These are phyloP conservation scores for Esox masquinongy DNA, from an alignment of 2,797 vertebrate species.

Conservation along the genomic window DNA sequence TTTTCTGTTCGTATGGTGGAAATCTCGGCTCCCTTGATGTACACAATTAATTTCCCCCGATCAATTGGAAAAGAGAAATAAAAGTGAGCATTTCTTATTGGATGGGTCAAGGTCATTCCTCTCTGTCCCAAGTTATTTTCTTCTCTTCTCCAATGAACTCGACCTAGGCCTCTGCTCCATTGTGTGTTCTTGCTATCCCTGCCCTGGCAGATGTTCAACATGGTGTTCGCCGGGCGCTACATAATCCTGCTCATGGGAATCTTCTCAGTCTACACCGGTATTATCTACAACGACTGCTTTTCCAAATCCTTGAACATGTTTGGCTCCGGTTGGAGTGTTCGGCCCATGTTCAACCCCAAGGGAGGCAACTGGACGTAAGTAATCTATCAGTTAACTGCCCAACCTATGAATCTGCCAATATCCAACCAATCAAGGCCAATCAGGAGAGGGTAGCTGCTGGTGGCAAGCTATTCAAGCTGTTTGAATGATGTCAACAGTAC, in stretches of 20 bases:
- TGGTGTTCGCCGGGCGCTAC: constrained; percentile 94
- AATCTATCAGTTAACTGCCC: background rate
- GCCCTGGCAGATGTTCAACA: constrained; percentile 88
- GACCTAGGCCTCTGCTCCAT: background rate
- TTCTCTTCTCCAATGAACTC: background rate
- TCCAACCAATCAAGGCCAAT: background rate
- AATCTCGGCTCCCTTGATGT: too few relatives aligned
- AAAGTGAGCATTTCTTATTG: background rate
- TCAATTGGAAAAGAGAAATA: background rate
- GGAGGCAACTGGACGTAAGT: constrained; percentile 91
- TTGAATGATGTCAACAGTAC: background rate
- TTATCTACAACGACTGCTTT: constrained; percentile 99
- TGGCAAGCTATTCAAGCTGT: background rate
- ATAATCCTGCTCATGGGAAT: constrained; percentile 95
- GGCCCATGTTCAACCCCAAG: constrained; percentile 85
- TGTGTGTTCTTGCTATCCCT: background rate
- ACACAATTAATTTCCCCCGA: background rate
- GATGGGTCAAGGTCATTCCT: background rate
- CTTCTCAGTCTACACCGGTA: constrained; percentile 93
- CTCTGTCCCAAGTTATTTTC: background rate
- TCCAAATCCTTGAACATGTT: constrained; percentile 98
- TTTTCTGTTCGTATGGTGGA: too few relatives aligned
- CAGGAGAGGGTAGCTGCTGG: background rate
- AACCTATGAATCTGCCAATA: background rate
- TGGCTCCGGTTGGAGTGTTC: constrained; percentile 93